Conservation (phyloP, 2,113 vertebrate species). For the Myiopsitta monachus region DNA sequence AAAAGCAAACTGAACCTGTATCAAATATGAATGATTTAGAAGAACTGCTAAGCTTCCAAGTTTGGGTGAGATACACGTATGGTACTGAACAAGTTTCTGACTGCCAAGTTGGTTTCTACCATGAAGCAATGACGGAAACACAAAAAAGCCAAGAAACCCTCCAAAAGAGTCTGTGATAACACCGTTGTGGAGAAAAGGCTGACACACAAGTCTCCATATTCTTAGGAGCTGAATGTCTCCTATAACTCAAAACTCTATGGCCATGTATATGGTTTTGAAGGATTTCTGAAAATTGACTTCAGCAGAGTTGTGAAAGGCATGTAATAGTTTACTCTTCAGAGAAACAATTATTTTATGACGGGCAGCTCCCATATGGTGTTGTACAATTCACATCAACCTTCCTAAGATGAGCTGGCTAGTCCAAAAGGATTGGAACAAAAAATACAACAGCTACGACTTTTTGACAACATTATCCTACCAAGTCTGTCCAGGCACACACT, state of each 20-base stretch:
- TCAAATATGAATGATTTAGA: neutral
- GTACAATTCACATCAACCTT: neutral
- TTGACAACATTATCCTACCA: neutral
- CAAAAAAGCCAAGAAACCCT: neutral
- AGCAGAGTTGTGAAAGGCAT: neutral
- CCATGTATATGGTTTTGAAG: neutral
- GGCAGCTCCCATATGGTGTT: neutral
- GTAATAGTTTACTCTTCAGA: neutral
- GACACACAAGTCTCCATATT: neutral
- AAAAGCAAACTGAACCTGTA: neutral
- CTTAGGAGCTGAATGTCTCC: neutral
- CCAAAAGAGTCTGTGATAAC: neutral
- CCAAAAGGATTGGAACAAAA: neutral
- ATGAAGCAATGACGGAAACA: neutral
- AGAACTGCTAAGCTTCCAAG: neutral
- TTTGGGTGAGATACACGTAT: accelerated
- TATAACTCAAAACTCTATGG: neutral
- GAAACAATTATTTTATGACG: neutral
- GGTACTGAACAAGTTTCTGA: neutral
- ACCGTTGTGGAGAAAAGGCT: neutral
- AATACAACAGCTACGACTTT: neutral
- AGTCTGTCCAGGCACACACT: neutral
- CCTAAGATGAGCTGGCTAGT: neutral
- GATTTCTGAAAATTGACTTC: neutral
- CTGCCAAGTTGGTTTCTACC: neutral